A percentile compares a stretch with the other conserved stretches of the same genome.
phyloP scores from a whole-genome alignment of 2,113 vertebrate species.

The Cercocebus atys region DNA sequence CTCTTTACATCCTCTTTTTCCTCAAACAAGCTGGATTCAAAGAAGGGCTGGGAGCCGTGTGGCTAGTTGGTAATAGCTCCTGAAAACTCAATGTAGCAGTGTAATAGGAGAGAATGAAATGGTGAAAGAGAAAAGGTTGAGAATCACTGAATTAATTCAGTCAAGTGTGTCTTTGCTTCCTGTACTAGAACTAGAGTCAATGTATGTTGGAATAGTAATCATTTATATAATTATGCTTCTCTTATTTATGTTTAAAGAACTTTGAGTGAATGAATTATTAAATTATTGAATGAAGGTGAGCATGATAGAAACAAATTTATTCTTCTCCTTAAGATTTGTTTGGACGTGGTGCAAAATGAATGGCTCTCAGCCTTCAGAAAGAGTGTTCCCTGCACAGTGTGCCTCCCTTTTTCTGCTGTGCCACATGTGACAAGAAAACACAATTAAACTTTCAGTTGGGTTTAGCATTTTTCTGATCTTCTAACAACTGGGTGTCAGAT shows the following conservation, averaged over 20 bases:
- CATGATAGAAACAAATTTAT: not conserved
- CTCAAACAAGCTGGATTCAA: not conserved
- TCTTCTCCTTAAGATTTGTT: not conserved
- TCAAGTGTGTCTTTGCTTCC: not conserved
- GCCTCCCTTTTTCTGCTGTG: conserved; percentile 31
- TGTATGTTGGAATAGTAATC: not conserved
- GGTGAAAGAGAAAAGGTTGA: not conserved
- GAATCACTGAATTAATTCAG: not conserved
- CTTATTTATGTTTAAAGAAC: conserved; percentile 9
- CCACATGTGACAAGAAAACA: conserved; percentile 53
- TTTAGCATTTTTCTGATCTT: conserved; percentile 62
- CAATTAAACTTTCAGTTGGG: conserved; percentile 69
- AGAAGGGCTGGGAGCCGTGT: not conserved
- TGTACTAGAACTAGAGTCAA: not conserved
- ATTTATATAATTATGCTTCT: not conserved
- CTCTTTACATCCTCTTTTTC: not conserved
- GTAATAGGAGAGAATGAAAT: not conserved
- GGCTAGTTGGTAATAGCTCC: not conserved
- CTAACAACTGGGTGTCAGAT: conserved; percentile 65
- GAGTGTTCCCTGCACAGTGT: not conserved
- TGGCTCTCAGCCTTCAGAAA: not conserved
- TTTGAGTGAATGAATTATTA: conserved; percentile 3
- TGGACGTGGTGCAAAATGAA: not conserved
- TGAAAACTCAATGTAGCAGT: not conserved
- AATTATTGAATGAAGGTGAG: not conserved